phyloP scores from a whole-genome alignment of 2,113 vertebrate genomes.

The Chrysochloris asiatica region DNA sequence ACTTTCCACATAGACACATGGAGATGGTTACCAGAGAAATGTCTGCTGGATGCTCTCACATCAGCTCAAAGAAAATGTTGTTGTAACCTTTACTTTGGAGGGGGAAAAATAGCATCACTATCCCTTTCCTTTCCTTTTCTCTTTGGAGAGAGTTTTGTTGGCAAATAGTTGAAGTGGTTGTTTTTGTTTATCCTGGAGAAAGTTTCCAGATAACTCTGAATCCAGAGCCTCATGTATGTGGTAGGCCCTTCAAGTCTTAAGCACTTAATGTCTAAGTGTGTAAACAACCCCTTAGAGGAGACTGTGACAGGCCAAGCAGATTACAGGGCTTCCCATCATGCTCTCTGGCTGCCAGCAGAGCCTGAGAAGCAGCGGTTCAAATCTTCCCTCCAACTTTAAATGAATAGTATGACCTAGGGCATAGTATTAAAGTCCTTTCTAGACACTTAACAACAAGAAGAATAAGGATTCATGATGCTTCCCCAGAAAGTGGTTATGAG shows the following conservation, averaged over 20 bases:
- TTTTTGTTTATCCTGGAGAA: constrained; percentile 85
- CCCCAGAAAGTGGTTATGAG: background rate
- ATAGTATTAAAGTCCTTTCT: background rate
- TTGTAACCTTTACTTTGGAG: constrained; percentile 85
- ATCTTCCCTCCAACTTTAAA: background rate
- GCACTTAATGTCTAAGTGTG: constrained; percentile 72
- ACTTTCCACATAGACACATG: constrained; percentile 85
- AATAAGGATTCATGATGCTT: background rate
- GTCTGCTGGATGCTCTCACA: constrained; percentile 76
- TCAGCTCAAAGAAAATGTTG: constrained; percentile 86
- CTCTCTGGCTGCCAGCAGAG: background rate
- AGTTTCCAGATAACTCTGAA: constrained; percentile 83
- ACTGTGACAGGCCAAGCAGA: background rate
- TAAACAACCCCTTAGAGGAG: constrained; percentile 71
- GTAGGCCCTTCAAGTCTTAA: constrained; percentile 77
- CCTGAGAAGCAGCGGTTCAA: background rate
- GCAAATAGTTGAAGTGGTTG: constrained; percentile 78
- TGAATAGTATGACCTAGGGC: background rate
- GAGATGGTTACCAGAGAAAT: constrained; percentile 83
- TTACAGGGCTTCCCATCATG: background rate
- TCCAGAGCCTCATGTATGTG: constrained; percentile 78
- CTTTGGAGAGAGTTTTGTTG: constrained; percentile 79
- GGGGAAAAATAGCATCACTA: constrained; percentile 80
- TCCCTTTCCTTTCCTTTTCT: constrained; percentile 80
- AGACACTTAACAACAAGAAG: background rate